These are phyloP conservation scores for Coelopa frigida DNA, from an alignment of 1,140 invertebrate genomes.

Conservation along the genomic window DNA sequence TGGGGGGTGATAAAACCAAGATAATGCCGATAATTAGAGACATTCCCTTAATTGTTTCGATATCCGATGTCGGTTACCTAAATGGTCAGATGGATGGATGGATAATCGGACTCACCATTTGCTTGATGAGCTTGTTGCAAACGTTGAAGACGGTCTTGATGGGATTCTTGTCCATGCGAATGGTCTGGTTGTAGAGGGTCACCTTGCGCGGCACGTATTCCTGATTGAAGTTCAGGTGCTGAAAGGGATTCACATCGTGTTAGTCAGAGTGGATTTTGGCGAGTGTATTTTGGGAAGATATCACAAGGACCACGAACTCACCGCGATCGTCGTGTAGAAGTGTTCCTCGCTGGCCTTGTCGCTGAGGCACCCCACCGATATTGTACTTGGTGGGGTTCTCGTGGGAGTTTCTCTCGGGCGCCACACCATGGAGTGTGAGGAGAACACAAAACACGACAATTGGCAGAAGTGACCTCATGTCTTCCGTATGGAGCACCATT, in stretches of 20 bases:
- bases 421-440: no score
- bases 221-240: conserved; percentile 64
- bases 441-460: no score
- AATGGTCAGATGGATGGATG: not conserved
- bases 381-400: conserved; percentile 51
- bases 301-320: conserved; percentile 50
- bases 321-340: conserved; percentile 73
- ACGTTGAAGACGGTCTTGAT: conserved; percentile 89
- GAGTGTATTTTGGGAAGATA: not conserved
- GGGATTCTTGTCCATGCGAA: conserved; percentile 89
- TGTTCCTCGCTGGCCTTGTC: conserved; percentile 66
- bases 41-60: no score
- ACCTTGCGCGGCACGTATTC: conserved; percentile 72
- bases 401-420: no score
- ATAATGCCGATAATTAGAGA: no score
- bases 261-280: not conserved
- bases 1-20: no score
- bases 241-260: conserved; percentile 9
- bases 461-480: no score
- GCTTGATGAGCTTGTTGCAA: conserved; percentile 79
- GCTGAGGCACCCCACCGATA: conserved; percentile 85
- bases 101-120: conserved; percentile 56
- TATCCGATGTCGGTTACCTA: not conserved
- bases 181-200: conserved; percentile 77
- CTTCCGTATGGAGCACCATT: no score